A percentile compares a stretch with the other conserved stretches of the same genome.
Evolutionary conservation across 1,140 invertebrate species (phyloP).

Genomic region (Bombus pascuorum): DNA sequence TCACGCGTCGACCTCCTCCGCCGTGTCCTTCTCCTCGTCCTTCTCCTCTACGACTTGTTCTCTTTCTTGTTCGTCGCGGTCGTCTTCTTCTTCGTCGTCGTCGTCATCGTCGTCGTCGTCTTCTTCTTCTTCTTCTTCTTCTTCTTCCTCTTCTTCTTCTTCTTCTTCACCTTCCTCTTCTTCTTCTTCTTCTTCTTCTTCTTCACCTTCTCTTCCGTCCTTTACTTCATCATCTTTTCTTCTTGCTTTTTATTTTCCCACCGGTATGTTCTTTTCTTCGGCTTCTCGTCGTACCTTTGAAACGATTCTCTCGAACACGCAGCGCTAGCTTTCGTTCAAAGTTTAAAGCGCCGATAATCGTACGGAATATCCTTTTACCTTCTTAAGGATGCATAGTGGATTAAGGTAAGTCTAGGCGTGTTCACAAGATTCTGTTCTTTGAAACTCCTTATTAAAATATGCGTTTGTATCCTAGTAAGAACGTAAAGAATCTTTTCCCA

Average conservation of each 20-base stretch:
- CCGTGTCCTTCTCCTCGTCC: slow-evolving; percentile 38
- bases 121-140: not conserved
- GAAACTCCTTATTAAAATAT: too few species aligned
- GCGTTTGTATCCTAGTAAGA: too few species aligned
- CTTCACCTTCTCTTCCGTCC: not conserved
- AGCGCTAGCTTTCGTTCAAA: slow-evolving; percentile 13
- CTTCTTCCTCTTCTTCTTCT: not conserved
- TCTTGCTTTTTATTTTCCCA: not conserved
- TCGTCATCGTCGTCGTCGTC: not conserved
- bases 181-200: slow-evolving; percentile 9
- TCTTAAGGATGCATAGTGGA: not conserved
- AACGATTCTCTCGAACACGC: slow-evolving; percentile 39
- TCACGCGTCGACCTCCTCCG: slow-evolving; percentile 65
- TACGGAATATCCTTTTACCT: not conserved
- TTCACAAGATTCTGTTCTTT: not conserved
- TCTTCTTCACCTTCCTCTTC: not conserved
- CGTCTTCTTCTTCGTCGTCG: not conserved
- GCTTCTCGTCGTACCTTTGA: slow-evolving; percentile 5
- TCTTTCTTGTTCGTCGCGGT: slow-evolving; percentile 22
- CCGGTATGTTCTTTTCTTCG: not conserved
- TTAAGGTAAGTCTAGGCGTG: too few species aligned
- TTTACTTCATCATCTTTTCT: not conserved
- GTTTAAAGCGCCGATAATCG: not conserved
- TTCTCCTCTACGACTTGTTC: slow-evolving; percentile 31
- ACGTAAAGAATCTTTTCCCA: too few species aligned